Evolutionary conservation across 2,888 invertebrate species (phyloP).

Genomic region (Ophraella communa): DNA sequence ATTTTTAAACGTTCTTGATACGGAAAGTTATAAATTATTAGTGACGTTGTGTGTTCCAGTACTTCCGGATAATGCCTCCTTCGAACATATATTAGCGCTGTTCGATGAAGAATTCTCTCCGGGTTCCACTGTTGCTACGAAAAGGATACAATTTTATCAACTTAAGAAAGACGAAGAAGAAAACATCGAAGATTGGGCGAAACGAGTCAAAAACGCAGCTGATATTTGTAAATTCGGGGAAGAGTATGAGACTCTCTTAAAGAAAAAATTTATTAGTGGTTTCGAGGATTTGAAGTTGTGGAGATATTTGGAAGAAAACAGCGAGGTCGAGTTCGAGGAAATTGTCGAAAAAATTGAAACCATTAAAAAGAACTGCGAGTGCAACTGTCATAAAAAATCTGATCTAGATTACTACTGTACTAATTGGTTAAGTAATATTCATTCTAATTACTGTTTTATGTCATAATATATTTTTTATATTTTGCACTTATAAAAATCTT

Average conservation of each 20-base stretch:
- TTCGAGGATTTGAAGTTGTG: constrained; percentile 17
- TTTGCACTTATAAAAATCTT: no score
- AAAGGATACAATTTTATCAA: constrained; percentile 39
- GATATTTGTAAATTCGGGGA: constrained; percentile 38
- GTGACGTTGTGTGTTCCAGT: constrained; percentile 32
- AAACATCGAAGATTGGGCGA: constrained; percentile 38
- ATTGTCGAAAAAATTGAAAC: constrained; percentile 12
- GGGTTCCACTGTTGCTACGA: constrained; percentile 25
- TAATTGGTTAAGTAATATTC: constrained; percentile 4
- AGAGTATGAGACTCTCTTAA: constrained; percentile 27
- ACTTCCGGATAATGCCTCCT: constrained; percentile 34
- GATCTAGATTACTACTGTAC: constrained; percentile 8
- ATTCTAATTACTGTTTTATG: not conserved
- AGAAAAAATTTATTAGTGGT: constrained; percentile 40
- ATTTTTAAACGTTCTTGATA: constrained; percentile 38
- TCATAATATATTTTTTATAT: not conserved
- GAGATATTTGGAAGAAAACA: constrained; percentile 15
- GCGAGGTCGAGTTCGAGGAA: constrained; percentile 15
- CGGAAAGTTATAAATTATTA: constrained; percentile 41
- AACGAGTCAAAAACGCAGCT: constrained; percentile 34
- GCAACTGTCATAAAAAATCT: not conserved
- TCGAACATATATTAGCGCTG: constrained; percentile 26
- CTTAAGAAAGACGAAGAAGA: constrained; percentile 33
- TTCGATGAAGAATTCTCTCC: constrained; percentile 37
- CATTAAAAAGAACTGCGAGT: constrained; percentile 1